Base-by-base conservation (phyloP, 2,113 vertebrate genomes). In the Rhinolophus ferrumequinum region DNA sequence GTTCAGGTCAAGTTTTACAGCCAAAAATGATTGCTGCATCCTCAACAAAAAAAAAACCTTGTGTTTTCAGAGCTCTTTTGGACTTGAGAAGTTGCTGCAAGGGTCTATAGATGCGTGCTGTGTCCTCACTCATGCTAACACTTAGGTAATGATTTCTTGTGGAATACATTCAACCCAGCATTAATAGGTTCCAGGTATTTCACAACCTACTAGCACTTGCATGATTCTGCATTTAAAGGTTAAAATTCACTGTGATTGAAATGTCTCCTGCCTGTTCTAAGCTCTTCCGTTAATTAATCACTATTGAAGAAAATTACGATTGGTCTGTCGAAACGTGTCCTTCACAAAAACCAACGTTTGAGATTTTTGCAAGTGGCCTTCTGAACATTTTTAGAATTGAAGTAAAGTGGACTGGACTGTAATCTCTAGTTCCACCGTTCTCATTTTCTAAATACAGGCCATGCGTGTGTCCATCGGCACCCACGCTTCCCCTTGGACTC, bases 71-170 rank as follows among this genome's bases (percentile, higher is more conserved):
- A 21, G 47, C 30, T 66, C 50, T 35, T 47, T 21, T 30, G 18
- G 76, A 50, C 83, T 60, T 88, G 54, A 33, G 52, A 81, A 26
- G 60, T 41, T 62, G 54, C 75, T 30, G 2, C n/a, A 26, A n/a
- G 13, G 64, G 41, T 58, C 21, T 22, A 14, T 22, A 47, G 33
- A 16, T 38, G 30, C 0, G 0, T 2, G 24, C 9, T 8, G 15
- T 4, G 30, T 14, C 47, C 54, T 54, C 18, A 64, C 13, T 33
- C 60, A 7, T 19, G 62, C 41, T 62, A 52, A 41, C 28, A 19
- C 52, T 62, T 28, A 15, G 10, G 41, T 54, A 64, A 64, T 3
- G 26, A 3, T 38, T 56, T 24, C 64, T 41, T 35, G 24, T 21
- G 52, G 50, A 72, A 15, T 72, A 28, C 41, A 28, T 16, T 58